Base-by-base conservation (phyloP, 2,113 vertebrate species). In the Dicaeum eximium region DNA sequence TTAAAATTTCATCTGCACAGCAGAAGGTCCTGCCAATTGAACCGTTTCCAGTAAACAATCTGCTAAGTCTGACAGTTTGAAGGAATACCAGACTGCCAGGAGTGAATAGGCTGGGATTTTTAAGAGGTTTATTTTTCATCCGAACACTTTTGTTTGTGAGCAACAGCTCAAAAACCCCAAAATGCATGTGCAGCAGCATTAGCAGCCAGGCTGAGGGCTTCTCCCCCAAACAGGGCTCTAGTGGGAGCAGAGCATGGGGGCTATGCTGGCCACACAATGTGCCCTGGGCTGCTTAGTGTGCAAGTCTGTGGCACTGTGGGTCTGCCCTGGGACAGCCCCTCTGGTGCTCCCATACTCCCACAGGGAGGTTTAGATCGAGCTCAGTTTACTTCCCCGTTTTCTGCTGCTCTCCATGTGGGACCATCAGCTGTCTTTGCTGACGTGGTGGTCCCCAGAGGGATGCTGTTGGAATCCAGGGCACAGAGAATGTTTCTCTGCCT, bases 11-110 rank as follows among this genome's bases (percentile, higher is more conserved):
- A 98, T 98, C 97, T 97, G 96, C 97, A 97, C 97, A 98, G 97
- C 95, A 95, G 97, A 97, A 97, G 97, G 97, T 97, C 97, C 97
- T 98, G 98, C 97, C 97, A 98, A 97, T 97, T 98, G 97, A 98
- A 97, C 97, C 95, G 89, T 97, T 97, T 98, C 97, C 97, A 97
- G 96, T 97, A 98, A 98, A 97, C 97, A 98, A 98, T 98, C 98
- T 98, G 98, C 97, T 97, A 97, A 97, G 97, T 98, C 97, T 97
- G 97, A 98, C 97, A 98, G 97, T 97, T 98, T 97, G 97, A 98
- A 98, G 97, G 96, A 98, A 97, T 93, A 98, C 96, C 95, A 97
- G 96, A 96, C 96, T 98, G 97, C 97, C 97, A 96, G 97, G 96
- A 97, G 86, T 97, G 97, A 98, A 98, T 97, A 97, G 97, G 95